Percentiles rank a stretch among this genome's conserved stretches.
Conservation (phyloP, 2,888 invertebrate species). For the Drosophila birchii region DNA sequence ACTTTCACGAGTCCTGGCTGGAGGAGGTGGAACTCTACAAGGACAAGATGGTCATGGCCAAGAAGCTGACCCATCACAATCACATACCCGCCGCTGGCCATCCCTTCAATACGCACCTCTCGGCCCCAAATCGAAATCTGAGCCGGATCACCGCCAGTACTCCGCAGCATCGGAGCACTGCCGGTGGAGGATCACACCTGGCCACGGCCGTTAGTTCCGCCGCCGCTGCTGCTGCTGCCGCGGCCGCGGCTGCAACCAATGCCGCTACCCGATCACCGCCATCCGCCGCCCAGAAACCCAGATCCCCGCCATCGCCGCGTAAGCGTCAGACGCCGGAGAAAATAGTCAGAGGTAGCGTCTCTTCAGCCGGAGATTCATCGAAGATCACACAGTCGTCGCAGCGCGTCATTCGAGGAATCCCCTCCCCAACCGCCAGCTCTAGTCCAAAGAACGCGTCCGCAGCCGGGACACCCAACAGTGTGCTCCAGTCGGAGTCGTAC, state of each 20-base stretch:
- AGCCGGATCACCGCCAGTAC: constrained; percentile 10
- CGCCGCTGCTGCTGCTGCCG: constrained; percentile 4
- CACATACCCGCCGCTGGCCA: constrained; percentile 41
- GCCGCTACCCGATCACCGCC: constrained; percentile 16
- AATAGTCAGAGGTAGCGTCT: constrained; percentile 5
- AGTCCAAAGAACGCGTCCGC: constrained; percentile 20
- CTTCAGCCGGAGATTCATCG: constrained; percentile 20
- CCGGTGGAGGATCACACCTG: constrained; percentile 33
- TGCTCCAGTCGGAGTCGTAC: constrained; percentile 70
- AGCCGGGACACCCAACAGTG: constrained; percentile 43
- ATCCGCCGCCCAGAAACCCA: constrained; percentile 30
- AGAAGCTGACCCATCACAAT: constrained; percentile 72
- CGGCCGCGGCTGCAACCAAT: background rate
- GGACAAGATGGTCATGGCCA: constrained; percentile 78
- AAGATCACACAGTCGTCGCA: constrained; percentile 38
- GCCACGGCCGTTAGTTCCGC: constrained; percentile 1
- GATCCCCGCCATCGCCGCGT: constrained; percentile 43
- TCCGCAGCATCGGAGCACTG: constrained; percentile 43
- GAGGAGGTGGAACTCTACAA: constrained; percentile 84
- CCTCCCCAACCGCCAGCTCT: background rate
- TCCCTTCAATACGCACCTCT: constrained; percentile 9
- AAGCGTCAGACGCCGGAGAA: constrained; percentile 45
- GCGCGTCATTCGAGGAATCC: constrained; percentile 36
- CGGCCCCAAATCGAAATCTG: constrained; percentile 22
- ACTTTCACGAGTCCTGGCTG: constrained; percentile 84